Base-by-base conservation (phyloP, 2,113 vertebrate species). In the Leiothrix lutea region DNA sequence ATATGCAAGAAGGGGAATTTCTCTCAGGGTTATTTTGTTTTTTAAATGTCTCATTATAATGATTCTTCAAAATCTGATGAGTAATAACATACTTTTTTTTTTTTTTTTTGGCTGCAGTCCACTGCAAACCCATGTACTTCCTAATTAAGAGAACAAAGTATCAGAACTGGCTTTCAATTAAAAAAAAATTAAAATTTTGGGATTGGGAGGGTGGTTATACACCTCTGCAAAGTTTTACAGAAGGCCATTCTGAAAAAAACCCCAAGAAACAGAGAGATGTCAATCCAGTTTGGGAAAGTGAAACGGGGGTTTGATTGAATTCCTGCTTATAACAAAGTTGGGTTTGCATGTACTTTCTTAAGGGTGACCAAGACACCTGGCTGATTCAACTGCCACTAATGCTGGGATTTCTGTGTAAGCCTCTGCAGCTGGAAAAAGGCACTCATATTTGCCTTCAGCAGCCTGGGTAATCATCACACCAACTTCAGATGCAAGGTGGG, bases 161-260 rank as follows among this genome's bases (percentile, higher is more conserved):
- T 36, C 6, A 61, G 13, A 36, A 40, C 15, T 13, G 4, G 2
- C 35, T 69, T 45, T 82, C 53, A 47, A 38, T 38, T 38, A 9
- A 38, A 38, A 38, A 38, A 38, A 38, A 9, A 38, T 28, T 70
- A 35, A 28, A 36, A 60, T 67, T n/a, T 56, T 0, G 0, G 6
- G 4, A 5, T 5, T 17, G 4, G 8, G 10, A 6, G 1, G 2
- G 5, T 47, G 3, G 4, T 28, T 80, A 28, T 14, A 58, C 3
- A 74, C 21, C 11, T 64, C 36, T 61, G 21, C 16, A 87, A 73
- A 85, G 35, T 24, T 57, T 51, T 75, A 57, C 31, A 60, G 57
- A 53, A 57, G 6, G 16, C 38, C 16, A 38, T 62, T 57, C 36
- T 3, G 3, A 79, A 75, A 40, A 64, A 94, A 92, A 7, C 45